Conservation (phyloP, 2,113 vertebrate species). For the Alosa alosa region DNA sequence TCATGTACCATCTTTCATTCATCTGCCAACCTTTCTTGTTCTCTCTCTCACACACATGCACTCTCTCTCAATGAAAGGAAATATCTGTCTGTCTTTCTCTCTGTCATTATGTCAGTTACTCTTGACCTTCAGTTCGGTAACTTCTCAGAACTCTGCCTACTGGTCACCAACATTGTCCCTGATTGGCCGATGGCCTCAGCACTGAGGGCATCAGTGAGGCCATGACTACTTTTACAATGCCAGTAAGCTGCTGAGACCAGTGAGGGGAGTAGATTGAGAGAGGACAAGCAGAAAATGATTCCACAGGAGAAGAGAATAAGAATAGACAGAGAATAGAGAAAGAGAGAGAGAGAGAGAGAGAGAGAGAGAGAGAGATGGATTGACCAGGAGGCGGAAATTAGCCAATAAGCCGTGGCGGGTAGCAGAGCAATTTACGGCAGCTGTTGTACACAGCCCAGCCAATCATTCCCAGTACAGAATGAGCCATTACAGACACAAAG, state of each 20-base stretch:
- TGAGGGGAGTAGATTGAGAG: not conserved
- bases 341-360: not conserved
- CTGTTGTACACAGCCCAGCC: conserved; percentile 4
- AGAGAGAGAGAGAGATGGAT: conserved; percentile 23
- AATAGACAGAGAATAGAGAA: not conserved
- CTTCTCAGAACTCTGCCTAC: too few relatives aligned
- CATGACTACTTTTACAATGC: too few relatives aligned
- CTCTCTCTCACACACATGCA: too few relatives aligned
- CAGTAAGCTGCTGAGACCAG: not conserved
- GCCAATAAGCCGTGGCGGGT: not conserved
- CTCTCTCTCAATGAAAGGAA: too few relatives aligned
- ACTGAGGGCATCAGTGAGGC: too few relatives aligned
- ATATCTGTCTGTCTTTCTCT: too few relatives aligned
- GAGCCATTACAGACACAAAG: not conserved
- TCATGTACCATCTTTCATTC: not conserved
- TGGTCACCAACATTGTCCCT: too few relatives aligned
- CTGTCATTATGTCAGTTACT: too few relatives aligned
- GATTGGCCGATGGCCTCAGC: too few relatives aligned
- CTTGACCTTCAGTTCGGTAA: too few relatives aligned
- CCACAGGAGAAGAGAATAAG: not conserved
- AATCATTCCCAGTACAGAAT: not conserved
- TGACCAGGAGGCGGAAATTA: conserved; percentile 27
- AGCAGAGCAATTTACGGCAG: not conserved
- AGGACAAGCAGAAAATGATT: not conserved
- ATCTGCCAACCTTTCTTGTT: not conserved